These are phyloP conservation scores for Phylloscopus trochilus DNA, from an alignment of 2,113 vertebrate genomes.

Conservation along the genomic window DNA sequence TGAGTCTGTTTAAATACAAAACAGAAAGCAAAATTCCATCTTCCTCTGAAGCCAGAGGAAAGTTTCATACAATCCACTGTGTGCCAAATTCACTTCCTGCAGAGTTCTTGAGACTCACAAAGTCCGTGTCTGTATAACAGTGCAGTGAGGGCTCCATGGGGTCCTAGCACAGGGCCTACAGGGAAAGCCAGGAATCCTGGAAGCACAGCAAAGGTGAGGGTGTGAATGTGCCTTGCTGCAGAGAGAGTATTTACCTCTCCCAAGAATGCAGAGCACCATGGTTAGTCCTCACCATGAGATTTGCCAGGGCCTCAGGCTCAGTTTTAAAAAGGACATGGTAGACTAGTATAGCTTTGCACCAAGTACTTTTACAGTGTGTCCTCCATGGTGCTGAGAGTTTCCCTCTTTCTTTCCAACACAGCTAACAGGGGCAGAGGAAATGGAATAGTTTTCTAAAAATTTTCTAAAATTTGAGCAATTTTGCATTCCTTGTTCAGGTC, in stretches of 20 bases:
- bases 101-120: not conserved
- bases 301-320: not conserved
- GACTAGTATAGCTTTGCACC: not conserved
- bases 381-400: not conserved
- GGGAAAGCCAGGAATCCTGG: not conserved
- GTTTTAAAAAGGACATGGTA: not conserved
- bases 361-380: not conserved
- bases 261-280: not conserved
- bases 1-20: slow-evolving; percentile 37
- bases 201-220: not conserved
- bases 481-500: not conserved
- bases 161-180: not conserved
- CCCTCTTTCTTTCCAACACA: not conserved
- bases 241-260: not conserved
- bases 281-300: not conserved
- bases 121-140: not conserved
- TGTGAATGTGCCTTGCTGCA: not conserved
- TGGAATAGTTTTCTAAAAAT: not conserved
- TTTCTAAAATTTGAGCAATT: not conserved
- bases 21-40: not conserved
- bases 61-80: not conserved
- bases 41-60: not conserved
- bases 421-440: not conserved
- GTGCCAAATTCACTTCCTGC: not conserved
- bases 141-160: not conserved